Percentiles rank a stretch among this genome's conserved stretches.
Conservation (phyloP, 2,113 vertebrate species). For the Dipodomys merriami region DNA sequence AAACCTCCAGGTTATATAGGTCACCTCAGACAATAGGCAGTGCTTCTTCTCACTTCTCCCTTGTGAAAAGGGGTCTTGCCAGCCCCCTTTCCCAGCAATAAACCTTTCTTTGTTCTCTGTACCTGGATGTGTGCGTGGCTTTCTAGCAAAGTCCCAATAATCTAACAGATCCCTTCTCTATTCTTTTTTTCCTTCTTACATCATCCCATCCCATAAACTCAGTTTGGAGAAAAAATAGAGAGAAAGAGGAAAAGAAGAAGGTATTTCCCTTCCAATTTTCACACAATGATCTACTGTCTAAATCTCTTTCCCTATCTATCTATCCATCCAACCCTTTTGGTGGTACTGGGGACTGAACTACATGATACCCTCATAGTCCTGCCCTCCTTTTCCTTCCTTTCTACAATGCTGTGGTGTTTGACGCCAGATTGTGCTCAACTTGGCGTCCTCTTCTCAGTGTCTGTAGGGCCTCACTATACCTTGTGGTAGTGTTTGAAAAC, state of each 20-base stretch:
- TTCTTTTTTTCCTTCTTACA: neutral
- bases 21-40: too few relatives aligned
- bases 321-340: too few relatives aligned
- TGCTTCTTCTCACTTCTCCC: too few relatives aligned
- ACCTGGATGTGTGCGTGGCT: too few relatives aligned
- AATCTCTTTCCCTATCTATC: neutral
- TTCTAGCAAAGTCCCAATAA: too few relatives aligned
- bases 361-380: neutral
- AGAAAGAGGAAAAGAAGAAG: neutral
- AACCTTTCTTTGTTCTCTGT: too few relatives aligned
- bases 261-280: slow-evolving; percentile 14
- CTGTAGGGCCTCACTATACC: slow-evolving; percentile 78
- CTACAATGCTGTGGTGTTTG: neutral
- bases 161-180: neutral
- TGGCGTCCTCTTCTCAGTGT: neutral
- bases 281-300: neutral
- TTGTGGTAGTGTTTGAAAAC: slow-evolving; percentile 92
- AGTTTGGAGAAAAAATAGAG: neutral
- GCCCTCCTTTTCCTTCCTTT: neutral
- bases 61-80: too few relatives aligned
- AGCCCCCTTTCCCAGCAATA: too few relatives aligned
- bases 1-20: too few relatives aligned
- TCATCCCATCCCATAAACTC: neutral
- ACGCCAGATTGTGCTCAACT: neutral
- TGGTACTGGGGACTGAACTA: too few relatives aligned